Evolutionary conservation across 2,113 vertebrate species (phyloP).

Genomic region (Cygnus atratus): DNA sequence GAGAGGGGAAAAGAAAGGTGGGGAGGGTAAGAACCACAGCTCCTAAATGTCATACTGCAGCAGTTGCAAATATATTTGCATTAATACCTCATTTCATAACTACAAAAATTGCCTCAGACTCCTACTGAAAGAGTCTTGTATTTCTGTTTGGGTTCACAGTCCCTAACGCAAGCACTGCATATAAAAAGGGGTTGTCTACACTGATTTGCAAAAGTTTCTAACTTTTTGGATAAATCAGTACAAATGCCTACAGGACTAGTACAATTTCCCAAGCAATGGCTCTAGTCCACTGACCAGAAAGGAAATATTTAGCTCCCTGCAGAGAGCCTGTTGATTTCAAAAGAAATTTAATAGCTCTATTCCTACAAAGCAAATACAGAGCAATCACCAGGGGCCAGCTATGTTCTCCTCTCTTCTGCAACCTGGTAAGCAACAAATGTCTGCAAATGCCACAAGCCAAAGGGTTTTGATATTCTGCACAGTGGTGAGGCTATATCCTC

Average conservation of each 20-base stretch:
- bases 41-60: background rate
- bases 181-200: background rate
- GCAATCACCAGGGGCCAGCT: background rate
- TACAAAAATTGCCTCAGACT: background rate
- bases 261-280: background rate
- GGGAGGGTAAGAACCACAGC: background rate
- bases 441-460: constrained; percentile 19
- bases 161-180: background rate
- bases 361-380: constrained; percentile 33
- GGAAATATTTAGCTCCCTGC: constrained; percentile 15
- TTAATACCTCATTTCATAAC: constrained; percentile 1
- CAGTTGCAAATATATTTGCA: background rate
- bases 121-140: background rate
- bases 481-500: background rate
- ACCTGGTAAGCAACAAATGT: background rate
- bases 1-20: background rate
- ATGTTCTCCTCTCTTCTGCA: background rate
- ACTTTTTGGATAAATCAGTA: background rate
- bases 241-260: background rate
- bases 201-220: background rate
- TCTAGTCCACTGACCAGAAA: constrained; percentile 16
- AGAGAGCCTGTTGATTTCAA: constrained; percentile 16
- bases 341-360: constrained; percentile 24
- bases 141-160: background rate
- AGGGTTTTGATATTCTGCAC: background rate